A percentile compares a stretch with the other conserved stretches of the same genome.
phyloP scores from a whole-genome alignment of 2,113 vertebrate species.

The Peromyscus leucopus region DNA sequence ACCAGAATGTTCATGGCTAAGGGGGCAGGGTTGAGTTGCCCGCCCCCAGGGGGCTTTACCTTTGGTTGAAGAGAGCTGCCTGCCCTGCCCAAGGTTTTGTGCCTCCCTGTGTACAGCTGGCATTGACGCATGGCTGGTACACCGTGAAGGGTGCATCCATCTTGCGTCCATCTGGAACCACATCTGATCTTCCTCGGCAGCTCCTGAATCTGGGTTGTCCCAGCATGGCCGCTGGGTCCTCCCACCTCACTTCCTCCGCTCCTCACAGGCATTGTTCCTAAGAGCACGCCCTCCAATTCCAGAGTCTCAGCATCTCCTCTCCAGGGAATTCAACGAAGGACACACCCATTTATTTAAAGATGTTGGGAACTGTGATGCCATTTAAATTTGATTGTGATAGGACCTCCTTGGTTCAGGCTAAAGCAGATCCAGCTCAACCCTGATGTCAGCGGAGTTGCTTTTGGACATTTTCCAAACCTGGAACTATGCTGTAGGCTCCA shows the following conservation, averaged over 20 bases:
- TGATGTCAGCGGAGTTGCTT: background rate
- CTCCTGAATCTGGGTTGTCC: background rate
- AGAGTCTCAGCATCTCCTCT: background rate
- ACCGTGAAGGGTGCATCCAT: background rate
- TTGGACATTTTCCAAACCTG: background rate
- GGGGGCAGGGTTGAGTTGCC: background rate
- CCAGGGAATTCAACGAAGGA: background rate
- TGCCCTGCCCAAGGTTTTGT: background rate
- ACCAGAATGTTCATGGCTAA: background rate
- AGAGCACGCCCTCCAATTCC: background rate
- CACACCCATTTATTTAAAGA: background rate
- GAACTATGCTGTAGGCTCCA: background rate
- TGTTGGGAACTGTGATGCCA: background rate
- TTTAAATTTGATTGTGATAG: background rate
- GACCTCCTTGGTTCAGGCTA: background rate
- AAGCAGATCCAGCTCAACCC: background rate
- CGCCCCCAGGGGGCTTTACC: background rate
- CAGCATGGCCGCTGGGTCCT: background rate
- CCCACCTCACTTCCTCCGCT: rapidly evolving
- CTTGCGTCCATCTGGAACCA: background rate
- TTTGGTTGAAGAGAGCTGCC: background rate
- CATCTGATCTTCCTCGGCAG: background rate
- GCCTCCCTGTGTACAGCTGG: background rate
- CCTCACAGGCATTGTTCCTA: background rate
- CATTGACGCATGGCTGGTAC: background rate